Evolutionary conservation across 1,140 invertebrate species (phyloP), one percentile per base, ranked within the genome.

Genomic region (Elymnias hypermnestra): DNA sequence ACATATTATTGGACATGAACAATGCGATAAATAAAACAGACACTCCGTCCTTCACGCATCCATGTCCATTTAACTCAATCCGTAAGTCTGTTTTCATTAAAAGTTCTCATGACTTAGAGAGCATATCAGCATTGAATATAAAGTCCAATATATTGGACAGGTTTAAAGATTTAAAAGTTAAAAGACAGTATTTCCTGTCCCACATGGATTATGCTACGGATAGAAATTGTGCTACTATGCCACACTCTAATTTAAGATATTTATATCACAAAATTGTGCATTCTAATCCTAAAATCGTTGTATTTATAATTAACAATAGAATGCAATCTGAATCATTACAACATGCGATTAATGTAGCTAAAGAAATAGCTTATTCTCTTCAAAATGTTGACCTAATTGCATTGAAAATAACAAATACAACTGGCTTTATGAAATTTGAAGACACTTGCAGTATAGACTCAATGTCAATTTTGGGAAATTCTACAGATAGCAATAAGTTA

Each of bases 21-120:
- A 79, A 66, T 53, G 60, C 63, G n/a, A 66, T 72, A 14, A 68
- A 53, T 29, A 54, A 64, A 28, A 74, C 60, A 19, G 67, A 57
- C 25, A 77, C 72, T 64, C 72, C 72, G 52, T 86, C 84, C 56
- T 87, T 75, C 42, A 85, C 79, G 3, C 77, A 81, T 55, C 86
- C 84, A n/a, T 87, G 84, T 36, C 84, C 83, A 13, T 78, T 84
- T 40, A 84, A 78, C 43, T 84, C 84, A 46, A 83, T 85, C 23
- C 69, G 78, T 48, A 86, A 83, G 61, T 72, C 79, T 38, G 71
- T 81, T 17, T 76, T 83, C 49, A 72, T 83, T 21, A 84, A 70
- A 55, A 82, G 68, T 57, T 57, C 64, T 5, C 72, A 75, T 63
- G 45, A 71, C n/a, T 75, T 78, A 38, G 61, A 70, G 26, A 65